A percentile compares a stretch with the other conserved stretches of the same genome.
Evolutionary conservation across 2,113 vertebrate species (phyloP).

Genomic region (Rhinogobius similis): DNA sequence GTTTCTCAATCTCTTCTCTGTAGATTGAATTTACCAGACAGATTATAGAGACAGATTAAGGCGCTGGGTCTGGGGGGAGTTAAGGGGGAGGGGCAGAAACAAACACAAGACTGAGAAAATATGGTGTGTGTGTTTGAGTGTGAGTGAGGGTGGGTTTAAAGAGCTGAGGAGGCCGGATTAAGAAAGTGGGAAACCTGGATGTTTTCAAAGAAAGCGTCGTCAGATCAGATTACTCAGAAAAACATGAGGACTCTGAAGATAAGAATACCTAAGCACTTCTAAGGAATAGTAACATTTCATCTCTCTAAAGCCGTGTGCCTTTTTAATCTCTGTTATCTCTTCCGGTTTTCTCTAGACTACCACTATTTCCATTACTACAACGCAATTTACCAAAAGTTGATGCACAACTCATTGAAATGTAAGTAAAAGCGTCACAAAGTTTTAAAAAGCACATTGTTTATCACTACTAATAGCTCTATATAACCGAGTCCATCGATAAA

Average conservation of each 20-base stretch:
- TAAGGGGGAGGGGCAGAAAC: constrained; percentile 10
- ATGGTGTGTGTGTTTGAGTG: neutral
- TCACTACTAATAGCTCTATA: no score
- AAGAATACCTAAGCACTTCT: constrained; percentile 20
- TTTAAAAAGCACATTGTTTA: no score
- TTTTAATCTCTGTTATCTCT: neutral
- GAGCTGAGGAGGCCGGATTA: constrained; percentile 40
- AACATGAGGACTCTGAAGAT: constrained; percentile 30
- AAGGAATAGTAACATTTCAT: constrained; percentile 14
- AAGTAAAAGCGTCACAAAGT: no score
- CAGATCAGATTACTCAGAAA: constrained; percentile 38
- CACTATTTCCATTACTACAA: no score
- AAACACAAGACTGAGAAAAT: constrained; percentile 15
- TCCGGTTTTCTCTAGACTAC: no score
- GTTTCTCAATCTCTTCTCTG: constrained; percentile 39
- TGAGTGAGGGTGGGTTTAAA: constrained; percentile 4
- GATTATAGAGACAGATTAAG: constrained; percentile 67
- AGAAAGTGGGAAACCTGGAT: constrained; percentile 37
- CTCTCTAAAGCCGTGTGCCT: neutral
- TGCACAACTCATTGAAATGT: no score
- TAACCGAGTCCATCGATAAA: no score
- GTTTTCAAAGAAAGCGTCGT: constrained; percentile 43
- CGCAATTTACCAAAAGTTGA: no score
- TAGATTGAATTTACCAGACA: constrained; percentile 67
- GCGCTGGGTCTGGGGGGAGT: constrained; percentile 8